Evolutionary conservation across 1,140 invertebrate genomes (phyloP), one percentile per base, ranked within the genome.

Genomic region (Drosophila tani): DNA sequence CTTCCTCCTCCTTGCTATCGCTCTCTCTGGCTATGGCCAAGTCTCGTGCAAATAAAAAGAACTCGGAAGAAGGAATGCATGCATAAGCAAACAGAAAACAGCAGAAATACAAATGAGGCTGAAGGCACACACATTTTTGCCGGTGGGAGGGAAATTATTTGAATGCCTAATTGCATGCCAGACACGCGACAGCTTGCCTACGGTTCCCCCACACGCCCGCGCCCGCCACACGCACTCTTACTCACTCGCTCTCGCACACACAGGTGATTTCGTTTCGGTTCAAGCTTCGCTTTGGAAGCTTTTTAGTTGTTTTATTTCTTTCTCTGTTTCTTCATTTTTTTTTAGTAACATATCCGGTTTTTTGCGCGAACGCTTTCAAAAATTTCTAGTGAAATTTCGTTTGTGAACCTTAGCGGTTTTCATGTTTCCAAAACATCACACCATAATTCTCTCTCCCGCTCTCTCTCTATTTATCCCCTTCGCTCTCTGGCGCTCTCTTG

Each of bases 111-210:
- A 49, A 74, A 46, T 55, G 35, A 69, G 40, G 32, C 50, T 43
- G 29, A 38, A 55, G 19, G 38, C 53, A 55, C 51, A 27, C 35
- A 35, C 62, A 24, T 24, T 40, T 55, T 58, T 59, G 73, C 56
- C 64, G 55, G 75, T 55, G 46, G 56, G 65, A 66, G 60, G 74
- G 58, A 66, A 83, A 83, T 60, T 78, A 75, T 83, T 88, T 88
- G 78, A 81, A 81, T 85, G 78, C 58, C 85, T 90, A 90, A 90
- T 91, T 90, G 85, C 79, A 90, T 90, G 85, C 85, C 79, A 90
- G 85, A 90, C 85, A 90, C 85, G 85, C 85, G 85, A 90, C 85
- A 86, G 50, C 81, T 71, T 47, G 45, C 55, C 50, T 79, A 70
- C 75, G 63, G 49, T 69, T 24, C 63, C 70, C 70, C n/a, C 46